Base-by-base conservation (phyloP, 2,888 invertebrate species). In the Tipula unca region DNA sequence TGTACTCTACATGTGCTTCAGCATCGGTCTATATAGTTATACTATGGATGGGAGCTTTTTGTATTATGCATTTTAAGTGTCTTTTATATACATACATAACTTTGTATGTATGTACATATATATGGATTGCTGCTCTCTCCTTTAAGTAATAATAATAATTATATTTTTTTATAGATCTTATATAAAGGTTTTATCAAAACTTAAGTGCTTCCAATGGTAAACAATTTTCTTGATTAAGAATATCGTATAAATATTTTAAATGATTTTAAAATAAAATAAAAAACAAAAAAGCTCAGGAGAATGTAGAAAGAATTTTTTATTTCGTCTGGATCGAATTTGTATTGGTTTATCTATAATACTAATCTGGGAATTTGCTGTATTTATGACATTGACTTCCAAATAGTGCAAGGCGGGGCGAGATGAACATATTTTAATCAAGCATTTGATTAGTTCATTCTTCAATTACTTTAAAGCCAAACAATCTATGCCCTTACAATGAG, bases 31-130 rank as follows among this genome's bases (percentile, higher is more conserved):
- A 54, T 54, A 54, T 54, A 54, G n/a, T 6, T 54, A 25, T 25
- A 69, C 25, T 8, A 25, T 69, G 69, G 69, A 25, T 69, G 2
- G 69, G 25, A 69, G 69, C 20, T 14, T 69, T 69, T 69, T 69
- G 69, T 69, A 69, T 69, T 69, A 69, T 69, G 69, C 69, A 69
- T 69, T 69, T 69, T 69, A 69, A 69, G 69, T 69, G 69, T 69
- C 69, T 69, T 69, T 20, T 69, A 69, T 69, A 8, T 69, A 25
- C 17, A 48, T 17, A 48, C 17, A 39, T 10, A 39, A 39, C n/a
- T 17, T 48, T 48, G 69, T 25, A 39, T 54, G 17, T n/a, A n/a
- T n/a, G n/a, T n/a, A n/a, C n/a, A n/a, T n/a, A n/a, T n/a, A n/a
- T n/a, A n/a, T n/a, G 6, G 4, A 32, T 32, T 32, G 32, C 32